Evolutionary conservation across 2,888 invertebrate species (phyloP).

Genomic region (Calephelis perditalis): DNA sequence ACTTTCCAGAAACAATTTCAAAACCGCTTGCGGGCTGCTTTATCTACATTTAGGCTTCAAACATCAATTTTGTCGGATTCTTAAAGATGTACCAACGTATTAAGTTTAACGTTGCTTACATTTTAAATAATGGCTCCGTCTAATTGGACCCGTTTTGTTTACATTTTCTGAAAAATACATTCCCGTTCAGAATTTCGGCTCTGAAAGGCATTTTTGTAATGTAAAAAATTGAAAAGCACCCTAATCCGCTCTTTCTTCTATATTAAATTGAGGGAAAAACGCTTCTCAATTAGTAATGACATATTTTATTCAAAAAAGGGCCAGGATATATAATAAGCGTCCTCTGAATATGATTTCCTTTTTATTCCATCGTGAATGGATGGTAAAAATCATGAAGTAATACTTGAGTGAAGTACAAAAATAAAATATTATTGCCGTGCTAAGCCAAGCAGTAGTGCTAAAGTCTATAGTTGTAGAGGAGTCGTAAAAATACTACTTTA

Average conservation of each 20-base stretch:
- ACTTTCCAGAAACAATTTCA: constrained; percentile 28
- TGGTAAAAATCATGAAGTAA: too few species aligned
- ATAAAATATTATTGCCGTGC: too few species aligned
- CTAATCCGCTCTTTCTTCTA: background rate
- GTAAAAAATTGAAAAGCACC: constrained; percentile 4
- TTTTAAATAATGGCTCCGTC: constrained; percentile 11
- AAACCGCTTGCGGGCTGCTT: constrained; percentile 24
- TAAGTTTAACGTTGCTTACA: constrained; percentile 11
- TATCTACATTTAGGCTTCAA: constrained; percentile 23
- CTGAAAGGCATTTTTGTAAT: background rate
- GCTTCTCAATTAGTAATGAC: background rate
- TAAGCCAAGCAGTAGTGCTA: too few species aligned
- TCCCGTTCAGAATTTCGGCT: constrained; percentile 2
- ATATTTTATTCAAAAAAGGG: constrained; percentile 1
- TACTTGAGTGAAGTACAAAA: too few species aligned
- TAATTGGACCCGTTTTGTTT: constrained; percentile 9
- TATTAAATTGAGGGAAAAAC: background rate
- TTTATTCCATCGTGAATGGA: too few species aligned
- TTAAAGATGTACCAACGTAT: constrained; percentile 19
- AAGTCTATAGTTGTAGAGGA: too few species aligned
- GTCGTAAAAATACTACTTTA: too few species aligned
- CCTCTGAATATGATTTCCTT: too few species aligned
- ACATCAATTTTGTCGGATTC: constrained; percentile 23
- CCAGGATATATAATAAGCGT: background rate
- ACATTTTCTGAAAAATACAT: constrained; percentile 6